Evolutionary conservation across 2,113 vertebrate species (phyloP).

Genomic region (Probosciger aterrimus): DNA sequence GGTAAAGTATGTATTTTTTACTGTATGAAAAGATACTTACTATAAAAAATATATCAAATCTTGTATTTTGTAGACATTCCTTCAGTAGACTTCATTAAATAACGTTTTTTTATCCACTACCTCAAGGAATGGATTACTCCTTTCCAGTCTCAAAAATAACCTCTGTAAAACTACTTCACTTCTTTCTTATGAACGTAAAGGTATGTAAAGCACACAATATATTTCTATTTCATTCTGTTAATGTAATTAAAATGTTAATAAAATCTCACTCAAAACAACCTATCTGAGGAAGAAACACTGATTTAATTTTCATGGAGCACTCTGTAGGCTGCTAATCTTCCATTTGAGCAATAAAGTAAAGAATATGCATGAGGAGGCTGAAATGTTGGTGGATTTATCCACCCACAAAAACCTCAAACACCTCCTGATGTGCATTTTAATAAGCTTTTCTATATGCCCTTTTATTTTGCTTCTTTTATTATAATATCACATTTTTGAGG

Average conservation of each 20-base stretch:
- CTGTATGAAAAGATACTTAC: not conserved
- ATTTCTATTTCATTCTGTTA: slow-evolving; percentile 9
- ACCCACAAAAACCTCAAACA: not conserved
- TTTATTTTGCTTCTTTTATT: not conserved
- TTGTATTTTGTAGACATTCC: not conserved
- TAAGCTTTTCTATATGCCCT: not conserved
- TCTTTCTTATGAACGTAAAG: not conserved
- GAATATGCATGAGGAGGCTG: not conserved
- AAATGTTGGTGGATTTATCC: slow-evolving; percentile 11
- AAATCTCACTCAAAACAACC: slow-evolving; percentile 29
- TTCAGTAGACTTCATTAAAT: not conserved
- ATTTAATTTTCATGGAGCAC: slow-evolving; percentile 20
- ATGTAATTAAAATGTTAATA: slow-evolving; percentile 53
- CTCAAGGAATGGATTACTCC: not conserved
- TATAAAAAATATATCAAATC: not conserved
- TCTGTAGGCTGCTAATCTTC: slow-evolving; percentile 7
- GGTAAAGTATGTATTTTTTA: not conserved
- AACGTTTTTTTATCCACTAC: not conserved
- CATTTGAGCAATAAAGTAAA: slow-evolving; percentile 5
- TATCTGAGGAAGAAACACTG: slow-evolving; percentile 14
- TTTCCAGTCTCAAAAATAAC: not conserved
- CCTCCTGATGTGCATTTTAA: not conserved
- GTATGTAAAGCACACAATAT: not conserved
- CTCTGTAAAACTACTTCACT: not conserved
- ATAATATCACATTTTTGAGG: not conserved